Conservation (phyloP, 2,888 invertebrate species). For the Chromoteleia sp. region DNA sequence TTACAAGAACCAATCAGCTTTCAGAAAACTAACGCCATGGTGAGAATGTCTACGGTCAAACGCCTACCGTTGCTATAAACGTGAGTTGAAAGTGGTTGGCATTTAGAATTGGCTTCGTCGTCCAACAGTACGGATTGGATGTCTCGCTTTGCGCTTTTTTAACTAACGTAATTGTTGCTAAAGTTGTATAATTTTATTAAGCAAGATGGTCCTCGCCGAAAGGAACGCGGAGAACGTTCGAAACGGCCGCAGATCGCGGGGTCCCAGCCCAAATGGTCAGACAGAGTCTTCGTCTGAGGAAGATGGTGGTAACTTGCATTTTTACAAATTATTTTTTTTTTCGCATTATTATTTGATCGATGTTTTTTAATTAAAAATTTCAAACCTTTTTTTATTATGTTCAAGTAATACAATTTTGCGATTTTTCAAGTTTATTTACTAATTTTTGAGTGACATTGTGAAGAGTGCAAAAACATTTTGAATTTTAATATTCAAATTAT, state of each 20-base stretch:
- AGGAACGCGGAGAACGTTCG: conserved; percentile 93
- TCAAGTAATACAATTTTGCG: too few species aligned
- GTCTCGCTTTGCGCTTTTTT: conserved; percentile 28
- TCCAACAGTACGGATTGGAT: conserved; percentile 18
- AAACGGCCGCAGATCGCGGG: conserved; percentile 95
- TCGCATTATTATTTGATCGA: neutral
- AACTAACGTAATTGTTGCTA: conserved; percentile 32
- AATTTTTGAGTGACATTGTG: conserved; percentile 4
- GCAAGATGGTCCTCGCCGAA: conserved; percentile 94
- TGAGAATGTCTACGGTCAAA: conserved; percentile 82
- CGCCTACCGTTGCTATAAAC: conserved; percentile 62
- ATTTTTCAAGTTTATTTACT: conserved; percentile 26
- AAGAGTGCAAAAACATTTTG: too few species aligned
- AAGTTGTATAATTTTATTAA: conserved; percentile 22
- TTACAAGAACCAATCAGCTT: conserved; percentile 31
- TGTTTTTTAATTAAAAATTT: neutral
- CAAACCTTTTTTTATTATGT: neutral
- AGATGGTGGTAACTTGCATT: conserved; percentile 89
- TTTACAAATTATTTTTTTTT: conserved; percentile 27
- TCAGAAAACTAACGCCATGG: conserved; percentile 71
- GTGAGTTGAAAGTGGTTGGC: neutral
- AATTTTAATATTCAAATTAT: too few species aligned
- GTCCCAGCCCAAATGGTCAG: conserved; percentile 95
- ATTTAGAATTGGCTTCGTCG: conserved; percentile 72
- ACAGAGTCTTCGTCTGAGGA: conserved; percentile 94